These are phyloP conservation scores for Ectobius pallidus DNA, from an alignment of 2,888 invertebrate genomes.

Conservation along the genomic window DNA sequence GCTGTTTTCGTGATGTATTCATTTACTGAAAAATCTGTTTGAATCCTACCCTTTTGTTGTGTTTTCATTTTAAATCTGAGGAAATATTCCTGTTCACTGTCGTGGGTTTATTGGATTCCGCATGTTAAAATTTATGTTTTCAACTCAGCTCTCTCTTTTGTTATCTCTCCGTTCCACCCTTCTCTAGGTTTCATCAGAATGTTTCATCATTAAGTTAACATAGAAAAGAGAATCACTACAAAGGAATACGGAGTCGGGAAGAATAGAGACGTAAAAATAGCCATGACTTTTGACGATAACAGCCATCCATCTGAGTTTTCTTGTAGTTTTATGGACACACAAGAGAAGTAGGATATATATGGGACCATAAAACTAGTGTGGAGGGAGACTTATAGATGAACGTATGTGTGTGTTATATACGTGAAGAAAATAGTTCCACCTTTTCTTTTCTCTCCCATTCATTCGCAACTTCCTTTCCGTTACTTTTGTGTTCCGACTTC, in stretches of 20 bases:
- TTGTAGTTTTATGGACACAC: conserved; percentile 12
- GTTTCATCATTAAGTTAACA: conserved; percentile 1
- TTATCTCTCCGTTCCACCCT: background rate
- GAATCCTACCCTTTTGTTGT: too few species aligned
- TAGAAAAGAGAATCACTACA: background rate
- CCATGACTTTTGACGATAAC: conserved; percentile 9
- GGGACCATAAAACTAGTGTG: conserved; percentile 22
- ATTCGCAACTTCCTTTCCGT: background rate
- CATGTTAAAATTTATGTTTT: too few species aligned
- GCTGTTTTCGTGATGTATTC: too few species aligned
- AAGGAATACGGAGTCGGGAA: background rate
- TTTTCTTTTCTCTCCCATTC: background rate
- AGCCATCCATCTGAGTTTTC: conserved; percentile 15
- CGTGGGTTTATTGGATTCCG: too few species aligned
- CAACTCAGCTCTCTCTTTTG: background rate
- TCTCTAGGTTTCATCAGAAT: background rate
- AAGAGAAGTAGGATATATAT: background rate
- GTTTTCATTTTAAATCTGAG: too few species aligned
- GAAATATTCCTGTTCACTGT: too few species aligned
- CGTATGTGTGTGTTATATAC: background rate
- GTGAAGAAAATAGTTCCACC: background rate
- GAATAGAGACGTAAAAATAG: conserved; percentile 1
- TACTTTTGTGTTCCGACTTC: background rate
- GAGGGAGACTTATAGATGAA: background rate
- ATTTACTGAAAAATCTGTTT: too few species aligned